Conservation (phyloP, 2,797 vertebrate genomes). For the Pagetopsis macropterus region DNA sequence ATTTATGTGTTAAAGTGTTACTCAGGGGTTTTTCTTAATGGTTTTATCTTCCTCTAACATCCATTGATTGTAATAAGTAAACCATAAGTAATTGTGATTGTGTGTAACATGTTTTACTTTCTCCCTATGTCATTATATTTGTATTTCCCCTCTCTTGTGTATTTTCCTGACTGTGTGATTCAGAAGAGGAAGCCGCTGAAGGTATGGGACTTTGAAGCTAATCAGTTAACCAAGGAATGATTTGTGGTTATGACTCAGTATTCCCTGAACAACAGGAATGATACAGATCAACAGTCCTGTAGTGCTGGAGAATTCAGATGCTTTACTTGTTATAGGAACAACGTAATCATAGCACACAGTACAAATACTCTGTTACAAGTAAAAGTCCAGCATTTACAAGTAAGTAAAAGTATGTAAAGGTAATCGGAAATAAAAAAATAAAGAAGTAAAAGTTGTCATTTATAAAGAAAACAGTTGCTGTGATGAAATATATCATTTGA, state of each 20-base stretch:
- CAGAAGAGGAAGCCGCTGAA: constrained; percentile 64
- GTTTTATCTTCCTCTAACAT: background rate
- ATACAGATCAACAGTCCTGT: background rate
- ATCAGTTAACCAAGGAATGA: background rate
- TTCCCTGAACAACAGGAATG: background rate
- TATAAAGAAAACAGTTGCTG: background rate
- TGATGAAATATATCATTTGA: background rate
- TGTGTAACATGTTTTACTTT: background rate
- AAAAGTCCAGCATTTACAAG: background rate
- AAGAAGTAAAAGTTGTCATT: background rate
- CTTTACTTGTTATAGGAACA: background rate
- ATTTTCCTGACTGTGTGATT: constrained; percentile 1
- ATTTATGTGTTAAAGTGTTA: background rate
- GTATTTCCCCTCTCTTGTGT: constrained; percentile 16
- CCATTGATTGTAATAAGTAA: background rate
- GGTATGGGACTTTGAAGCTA: constrained; percentile 46
- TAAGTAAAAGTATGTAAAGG: background rate
- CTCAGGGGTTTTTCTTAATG: background rate
- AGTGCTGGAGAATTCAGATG: background rate
- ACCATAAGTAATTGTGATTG: background rate
- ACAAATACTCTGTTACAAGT: background rate
- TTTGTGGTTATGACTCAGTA: background rate
- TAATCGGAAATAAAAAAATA: background rate
- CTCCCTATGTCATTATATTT: constrained; percentile 8
- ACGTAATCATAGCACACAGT: background rate